A percentile compares a stretch with the other conserved stretches of the same genome.
These are phyloP conservation scores for Melinaea marsaeus DNA, from an alignment of 2,888 invertebrate genomes.

Conservation along the genomic window DNA sequence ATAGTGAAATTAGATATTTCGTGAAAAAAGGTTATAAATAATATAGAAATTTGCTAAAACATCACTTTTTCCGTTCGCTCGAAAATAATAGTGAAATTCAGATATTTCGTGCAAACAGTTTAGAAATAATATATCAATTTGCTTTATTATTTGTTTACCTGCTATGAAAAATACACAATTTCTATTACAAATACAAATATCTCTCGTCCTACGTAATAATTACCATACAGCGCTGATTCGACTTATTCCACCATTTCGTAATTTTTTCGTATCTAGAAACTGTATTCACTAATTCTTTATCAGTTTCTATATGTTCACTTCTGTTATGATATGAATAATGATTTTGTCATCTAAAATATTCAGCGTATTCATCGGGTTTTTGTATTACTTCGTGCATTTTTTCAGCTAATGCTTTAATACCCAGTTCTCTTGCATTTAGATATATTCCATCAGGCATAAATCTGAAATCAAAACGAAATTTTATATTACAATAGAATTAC, in stretches of 20 bases:
- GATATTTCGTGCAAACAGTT: no score
- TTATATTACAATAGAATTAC: background rate
- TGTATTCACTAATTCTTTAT: conserved; percentile 43
- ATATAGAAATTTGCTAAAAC: no score
- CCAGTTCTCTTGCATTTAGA: conserved; percentile 51
- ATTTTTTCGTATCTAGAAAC: conserved; percentile 48
- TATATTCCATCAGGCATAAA: conserved; percentile 65
- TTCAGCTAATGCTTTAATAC: conserved; percentile 43
- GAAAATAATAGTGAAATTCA: no score
- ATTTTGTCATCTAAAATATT: conserved; percentile 62
- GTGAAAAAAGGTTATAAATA: no score
- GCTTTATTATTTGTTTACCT: no score
- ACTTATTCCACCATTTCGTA: conserved; percentile 56
- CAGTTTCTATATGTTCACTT: conserved; percentile 46
- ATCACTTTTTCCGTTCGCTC: no score
- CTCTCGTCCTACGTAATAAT: no score
- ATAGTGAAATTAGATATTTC: no score
- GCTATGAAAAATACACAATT: no score
- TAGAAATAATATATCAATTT: no score
- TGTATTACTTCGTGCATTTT: conserved; percentile 53
- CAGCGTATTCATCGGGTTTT: conserved; percentile 46
- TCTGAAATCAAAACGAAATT: conserved; percentile 42
- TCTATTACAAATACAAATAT: no score
- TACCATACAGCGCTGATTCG: conserved; percentile 28
- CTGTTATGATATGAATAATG: conserved; percentile 55